A percentile compares a stretch with the other conserved stretches of the same genome.
These are phyloP conservation scores for Drosophila austrosaltans DNA, from an alignment of 2,888 invertebrate genomes.

Conservation along the genomic window DNA sequence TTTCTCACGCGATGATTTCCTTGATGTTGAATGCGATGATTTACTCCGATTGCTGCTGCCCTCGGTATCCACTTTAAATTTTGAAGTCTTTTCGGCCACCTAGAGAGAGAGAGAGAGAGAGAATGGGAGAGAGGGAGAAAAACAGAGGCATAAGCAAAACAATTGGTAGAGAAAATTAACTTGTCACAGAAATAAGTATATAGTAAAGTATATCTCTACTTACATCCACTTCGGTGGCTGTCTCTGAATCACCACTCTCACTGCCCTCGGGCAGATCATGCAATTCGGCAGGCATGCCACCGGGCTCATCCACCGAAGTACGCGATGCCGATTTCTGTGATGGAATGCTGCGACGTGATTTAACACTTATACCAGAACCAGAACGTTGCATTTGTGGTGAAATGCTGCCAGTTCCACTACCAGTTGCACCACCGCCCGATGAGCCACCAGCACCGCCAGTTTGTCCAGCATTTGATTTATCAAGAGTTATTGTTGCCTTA, in stretches of 20 bases:
- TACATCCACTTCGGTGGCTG: conserved; percentile 89
- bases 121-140: too few species aligned
- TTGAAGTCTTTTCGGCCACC: conserved; percentile 88
- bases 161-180: too few species aligned
- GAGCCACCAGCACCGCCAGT: conserved; percentile 21
- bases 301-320: conserved; percentile 85
- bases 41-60: conserved; percentile 86
- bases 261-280: conserved; percentile 86
- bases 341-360: conserved; percentile 85
- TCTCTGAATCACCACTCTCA: conserved; percentile 87
- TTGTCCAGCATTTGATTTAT: conserved; percentile 37
- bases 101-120: conserved; percentile 45
- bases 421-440: conserved; percentile 26
- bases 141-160: background rate
- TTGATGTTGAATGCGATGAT: conserved; percentile 86
- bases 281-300: conserved; percentile 83
- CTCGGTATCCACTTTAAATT: conserved; percentile 90
- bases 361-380: conserved; percentile 85
- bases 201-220: conserved; percentile 71
- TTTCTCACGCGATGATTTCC: conserved; percentile 88
- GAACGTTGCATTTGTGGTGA: conserved; percentile 84
- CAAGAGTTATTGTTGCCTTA: conserved; percentile 41
- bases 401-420: conserved; percentile 62
- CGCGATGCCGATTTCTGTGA: conserved; percentile 84
- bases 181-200: background rate